Conservation (phyloP, 2,113 vertebrate genomes). For the Myocastor coypus region DNA sequence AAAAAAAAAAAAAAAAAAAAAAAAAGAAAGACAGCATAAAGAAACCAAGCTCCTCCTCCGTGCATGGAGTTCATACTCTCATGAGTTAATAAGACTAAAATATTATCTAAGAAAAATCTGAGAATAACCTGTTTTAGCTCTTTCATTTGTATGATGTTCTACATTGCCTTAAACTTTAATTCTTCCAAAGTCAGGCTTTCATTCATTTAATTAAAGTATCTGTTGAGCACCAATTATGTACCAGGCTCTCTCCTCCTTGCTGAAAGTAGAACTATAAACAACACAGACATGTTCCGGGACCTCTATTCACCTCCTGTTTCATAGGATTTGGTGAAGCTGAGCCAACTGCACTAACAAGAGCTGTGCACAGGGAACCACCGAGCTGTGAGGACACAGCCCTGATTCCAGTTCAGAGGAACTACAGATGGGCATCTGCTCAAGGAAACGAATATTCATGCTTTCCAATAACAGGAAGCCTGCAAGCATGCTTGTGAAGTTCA, state of each 20-base stretch:
- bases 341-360: neutral
- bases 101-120: neutral
- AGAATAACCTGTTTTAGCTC: neutral
- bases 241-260: neutral
- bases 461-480: neutral
- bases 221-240: neutral
- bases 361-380: neutral
- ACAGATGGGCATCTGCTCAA: neutral
- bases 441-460: neutral
- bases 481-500: too few relatives aligned
- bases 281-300: neutral
- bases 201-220: neutral
- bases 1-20: too few relatives aligned
- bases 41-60: neutral
- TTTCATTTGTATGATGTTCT: neutral
- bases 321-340: neutral
- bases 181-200: neutral
- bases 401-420: too few relatives aligned
- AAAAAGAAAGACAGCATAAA: neutral
- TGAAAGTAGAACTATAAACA: neutral
- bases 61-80: neutral
- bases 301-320: neutral
- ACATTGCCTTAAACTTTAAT: neutral
- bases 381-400: neutral
- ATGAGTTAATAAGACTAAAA: neutral